Base-by-base conservation (phyloP, 1,140 invertebrate genomes). In the Camponotus vicinus region DNA sequence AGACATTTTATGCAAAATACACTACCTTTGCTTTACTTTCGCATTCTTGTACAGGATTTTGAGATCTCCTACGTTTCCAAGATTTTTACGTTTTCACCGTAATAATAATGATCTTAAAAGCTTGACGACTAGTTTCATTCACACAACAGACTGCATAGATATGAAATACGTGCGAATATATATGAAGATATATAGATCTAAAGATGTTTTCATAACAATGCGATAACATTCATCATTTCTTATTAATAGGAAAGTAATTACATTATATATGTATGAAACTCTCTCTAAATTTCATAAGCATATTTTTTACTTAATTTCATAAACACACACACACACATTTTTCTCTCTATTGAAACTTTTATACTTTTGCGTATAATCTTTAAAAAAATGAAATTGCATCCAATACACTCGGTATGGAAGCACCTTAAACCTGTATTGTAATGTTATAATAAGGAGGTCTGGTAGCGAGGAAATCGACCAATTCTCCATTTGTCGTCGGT, bases 401-500 rank as follows among this genome's bases (percentile, higher is more conserved):
- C 37, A 7, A 64, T 45, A n/a, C 18, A 66, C 42, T 32, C n/a
- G 42, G 55, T 8, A 49, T 83, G 69, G 15, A 15, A 40, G 40
- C 45, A 55, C 82, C 73, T 85, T 85, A 78, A 85, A 34, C 61
- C 18, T 32, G n/a, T 13, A 42, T 66, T 57, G 27, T 27, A 61
- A 57, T 3, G 13, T 64, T 40, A 85, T 79, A 83, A 83, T 83
- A 69, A 87, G 70, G 49, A 86, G 70, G 63, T 59, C 55, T 85
- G 27, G 61, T 34, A 49, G 15, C 66, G 13, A 13, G 11, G 61
- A 57, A 63, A 63, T 66, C 59, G 59, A 57, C 67, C 40, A 18
- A 40, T 13, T 21, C 79, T 45, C n/a, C 40, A 75, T 75, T 85
- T 57, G 49, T 84, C 34, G 37, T 76, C 34, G 49, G 49, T 34